Evolutionary conservation across 1,140 invertebrate species (phyloP).

Genomic region (Euura saliciscinereae): DNA sequence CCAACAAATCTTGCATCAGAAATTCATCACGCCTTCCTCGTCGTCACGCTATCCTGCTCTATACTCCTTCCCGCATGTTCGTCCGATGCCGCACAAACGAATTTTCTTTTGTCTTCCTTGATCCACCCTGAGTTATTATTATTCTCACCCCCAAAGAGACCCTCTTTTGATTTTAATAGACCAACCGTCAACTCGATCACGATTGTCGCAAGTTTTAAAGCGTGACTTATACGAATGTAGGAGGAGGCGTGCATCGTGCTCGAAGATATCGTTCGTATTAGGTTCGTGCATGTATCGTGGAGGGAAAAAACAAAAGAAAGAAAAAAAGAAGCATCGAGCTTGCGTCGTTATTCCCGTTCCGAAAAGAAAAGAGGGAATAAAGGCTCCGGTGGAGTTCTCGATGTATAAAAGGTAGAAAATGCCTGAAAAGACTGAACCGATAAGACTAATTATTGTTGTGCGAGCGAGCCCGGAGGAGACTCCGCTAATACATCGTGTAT

Average conservation of each 20-base stretch:
- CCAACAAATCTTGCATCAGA: conserved; percentile 42
- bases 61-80: conserved; percentile 22
- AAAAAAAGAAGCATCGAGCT: conserved; percentile 17
- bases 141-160: conserved; percentile 10
- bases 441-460: conserved; percentile 55
- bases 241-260: too few relatives aligned
- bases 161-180: background rate
- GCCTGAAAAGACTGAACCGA: conserved; percentile 30
- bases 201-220: too few relatives aligned
- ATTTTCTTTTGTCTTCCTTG: conserved; percentile 19
- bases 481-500: background rate
- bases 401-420: conserved; percentile 21
- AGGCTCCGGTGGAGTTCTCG: background rate
- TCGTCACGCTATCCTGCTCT: conserved; percentile 30
- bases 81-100: too few relatives aligned
- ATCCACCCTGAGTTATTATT: background rate
- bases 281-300: conserved; percentile 32
- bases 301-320: conserved; percentile 24
- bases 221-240: too few relatives aligned
- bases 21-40: conserved; percentile 50
- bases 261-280: conserved; percentile 22
- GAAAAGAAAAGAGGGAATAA: conserved; percentile 14
- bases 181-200: too few relatives aligned
- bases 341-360: background rate
- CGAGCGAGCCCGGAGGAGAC: conserved; percentile 7